A percentile compares a stretch with the other conserved stretches of the same genome.
These are phyloP conservation scores for Rhabdornis inornatus DNA, from an alignment of 2,113 vertebrate species.

Conservation along the genomic window DNA sequence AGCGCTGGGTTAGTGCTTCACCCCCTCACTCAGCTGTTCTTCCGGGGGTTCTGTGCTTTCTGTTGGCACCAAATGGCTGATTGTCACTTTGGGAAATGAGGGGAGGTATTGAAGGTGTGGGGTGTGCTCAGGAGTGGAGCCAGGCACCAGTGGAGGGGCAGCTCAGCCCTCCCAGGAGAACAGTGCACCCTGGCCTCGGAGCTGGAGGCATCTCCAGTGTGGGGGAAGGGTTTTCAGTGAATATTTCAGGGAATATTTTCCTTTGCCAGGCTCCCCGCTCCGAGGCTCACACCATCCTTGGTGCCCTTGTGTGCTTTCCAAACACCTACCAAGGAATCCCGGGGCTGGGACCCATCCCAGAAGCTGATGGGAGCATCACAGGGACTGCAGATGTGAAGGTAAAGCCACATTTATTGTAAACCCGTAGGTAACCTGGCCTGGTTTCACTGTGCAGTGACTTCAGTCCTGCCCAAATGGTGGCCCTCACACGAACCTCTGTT, in stretches of 20 bases:
- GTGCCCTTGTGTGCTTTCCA: slow-evolving; percentile 95
- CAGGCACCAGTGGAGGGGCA: background rate
- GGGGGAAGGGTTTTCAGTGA: background rate
- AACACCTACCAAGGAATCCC: slow-evolving; percentile 88
- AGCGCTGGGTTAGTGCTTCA: background rate
- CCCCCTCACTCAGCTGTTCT: background rate
- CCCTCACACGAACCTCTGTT: background rate
- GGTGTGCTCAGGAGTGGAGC: background rate
- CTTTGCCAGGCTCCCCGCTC: slow-evolving; percentile 82
- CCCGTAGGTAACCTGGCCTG: background rate
- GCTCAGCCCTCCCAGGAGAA: background rate
- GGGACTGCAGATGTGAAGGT: slow-evolving; percentile 89
- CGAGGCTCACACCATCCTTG: slow-evolving; percentile 92
- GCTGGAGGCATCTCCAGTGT: background rate
- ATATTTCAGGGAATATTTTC: background rate
- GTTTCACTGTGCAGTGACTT: background rate
- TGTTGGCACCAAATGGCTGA: background rate
- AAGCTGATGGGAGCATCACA: slow-evolving; percentile 67
- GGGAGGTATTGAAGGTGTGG: background rate
- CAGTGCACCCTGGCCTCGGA: fast-evolving
- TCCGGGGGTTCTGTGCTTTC: background rate
- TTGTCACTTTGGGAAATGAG: background rate
- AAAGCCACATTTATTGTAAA: background rate
- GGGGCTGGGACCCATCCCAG: slow-evolving; percentile 70
- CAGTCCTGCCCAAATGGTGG: background rate